Conservation (phyloP, 2,797 vertebrate genomes). For the Characodon lateralis region DNA sequence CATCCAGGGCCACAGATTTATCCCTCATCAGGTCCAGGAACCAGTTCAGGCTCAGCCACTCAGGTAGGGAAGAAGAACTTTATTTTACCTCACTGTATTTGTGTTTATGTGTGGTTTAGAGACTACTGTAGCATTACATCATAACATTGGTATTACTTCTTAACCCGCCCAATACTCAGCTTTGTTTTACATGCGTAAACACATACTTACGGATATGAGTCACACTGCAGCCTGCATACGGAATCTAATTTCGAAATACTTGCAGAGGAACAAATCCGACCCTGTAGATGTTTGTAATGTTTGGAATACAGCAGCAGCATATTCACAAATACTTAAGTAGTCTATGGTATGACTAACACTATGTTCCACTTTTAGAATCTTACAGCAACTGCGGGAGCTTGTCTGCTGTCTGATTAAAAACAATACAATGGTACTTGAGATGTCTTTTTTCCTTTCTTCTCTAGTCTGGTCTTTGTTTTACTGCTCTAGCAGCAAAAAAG, state of each 20-base stretch:
- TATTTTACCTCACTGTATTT: not conserved
- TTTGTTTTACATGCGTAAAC: constrained; percentile 71
- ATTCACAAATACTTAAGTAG: constrained; percentile 40
- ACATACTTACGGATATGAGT: constrained; percentile 63
- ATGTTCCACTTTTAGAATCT: constrained; percentile 49
- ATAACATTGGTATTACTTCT: constrained; percentile 36
- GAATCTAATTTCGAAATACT: constrained; percentile 54
- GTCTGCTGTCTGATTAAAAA: constrained; percentile 35
- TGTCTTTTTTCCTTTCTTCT: constrained; percentile 11
- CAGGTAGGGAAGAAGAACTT: constrained; percentile 69
- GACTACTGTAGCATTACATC: constrained; percentile 46
- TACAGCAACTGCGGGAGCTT: constrained; percentile 19
- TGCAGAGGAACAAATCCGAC: constrained; percentile 49
- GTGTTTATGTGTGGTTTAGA: constrained; percentile 9
- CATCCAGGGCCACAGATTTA: constrained; percentile 78
- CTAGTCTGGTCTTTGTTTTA: not conserved
- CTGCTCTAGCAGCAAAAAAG: not conserved
- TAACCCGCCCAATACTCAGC: constrained; percentile 34
- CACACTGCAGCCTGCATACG: constrained; percentile 30
- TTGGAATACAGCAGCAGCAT: constrained; percentile 56
- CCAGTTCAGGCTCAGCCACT: constrained; percentile 70
- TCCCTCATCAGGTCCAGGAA: constrained; percentile 67
- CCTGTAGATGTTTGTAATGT: constrained; percentile 61
- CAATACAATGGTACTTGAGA: constrained; percentile 37
- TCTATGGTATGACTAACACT: constrained; percentile 43